Conservation (phyloP, 2,888 invertebrate genomes). For the Sycophila texana region DNA sequence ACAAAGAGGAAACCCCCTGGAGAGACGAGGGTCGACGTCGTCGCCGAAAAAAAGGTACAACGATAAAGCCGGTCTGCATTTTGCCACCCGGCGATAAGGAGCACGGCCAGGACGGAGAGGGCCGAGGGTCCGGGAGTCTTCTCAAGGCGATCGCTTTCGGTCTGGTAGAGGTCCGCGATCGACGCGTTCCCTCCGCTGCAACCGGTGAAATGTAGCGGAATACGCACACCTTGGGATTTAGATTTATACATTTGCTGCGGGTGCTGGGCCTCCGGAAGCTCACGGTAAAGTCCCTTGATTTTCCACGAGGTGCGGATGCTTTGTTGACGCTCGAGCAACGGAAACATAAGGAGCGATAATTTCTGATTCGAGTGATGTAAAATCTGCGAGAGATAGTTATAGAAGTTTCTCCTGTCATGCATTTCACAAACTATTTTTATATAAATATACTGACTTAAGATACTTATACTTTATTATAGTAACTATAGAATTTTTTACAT, state of each 20-base stretch:
- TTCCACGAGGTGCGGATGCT: background rate
- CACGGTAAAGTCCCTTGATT: conserved; percentile 1
- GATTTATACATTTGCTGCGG: background rate
- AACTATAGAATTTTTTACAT: no score
- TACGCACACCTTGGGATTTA: background rate
- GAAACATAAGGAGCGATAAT: background rate
- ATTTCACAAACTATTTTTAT: no score
- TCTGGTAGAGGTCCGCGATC: background rate
- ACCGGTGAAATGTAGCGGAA: conserved; percentile 33
- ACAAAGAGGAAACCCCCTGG: background rate
- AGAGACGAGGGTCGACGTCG: conserved; percentile 8
- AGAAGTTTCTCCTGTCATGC: no score
- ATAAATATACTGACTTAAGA: no score
- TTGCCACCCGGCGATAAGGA: background rate
- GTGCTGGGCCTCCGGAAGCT: background rate
- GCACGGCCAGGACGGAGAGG: background rate
- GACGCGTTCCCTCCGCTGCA: background rate
- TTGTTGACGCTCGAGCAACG: background rate
- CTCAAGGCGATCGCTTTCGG: background rate
- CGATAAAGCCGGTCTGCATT: conserved; percentile 1
- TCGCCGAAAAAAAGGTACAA: background rate
- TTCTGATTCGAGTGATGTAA: no score
- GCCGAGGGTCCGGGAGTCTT: background rate
- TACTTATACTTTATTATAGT: no score
- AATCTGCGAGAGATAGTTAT: no score